phyloP scores from a whole-genome alignment of 2,113 vertebrate genomes.

The Tiliqua scincoides region DNA sequence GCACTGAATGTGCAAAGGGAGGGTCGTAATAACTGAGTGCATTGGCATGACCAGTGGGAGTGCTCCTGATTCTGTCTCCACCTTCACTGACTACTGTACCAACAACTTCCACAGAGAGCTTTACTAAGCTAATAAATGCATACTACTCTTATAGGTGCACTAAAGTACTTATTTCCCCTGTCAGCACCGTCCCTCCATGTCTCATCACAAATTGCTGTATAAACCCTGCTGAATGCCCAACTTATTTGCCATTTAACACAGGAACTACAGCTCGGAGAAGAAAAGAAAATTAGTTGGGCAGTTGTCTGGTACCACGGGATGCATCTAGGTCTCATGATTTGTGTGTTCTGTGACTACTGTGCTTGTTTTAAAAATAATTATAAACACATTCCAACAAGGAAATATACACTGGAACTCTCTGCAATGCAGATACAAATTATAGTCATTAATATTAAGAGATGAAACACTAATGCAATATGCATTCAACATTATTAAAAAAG shows the following conservation, averaged over 20 bases:
- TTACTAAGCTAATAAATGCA: no score
- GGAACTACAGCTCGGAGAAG: neutral
- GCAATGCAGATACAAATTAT: slow-evolving; percentile 11
- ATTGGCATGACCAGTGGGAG: no score
- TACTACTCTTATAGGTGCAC: no score
- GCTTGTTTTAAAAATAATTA: neutral
- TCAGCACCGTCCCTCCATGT: neutral
- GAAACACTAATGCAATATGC: slow-evolving; percentile 8
- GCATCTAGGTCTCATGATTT: neutral
- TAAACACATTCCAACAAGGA: neutral
- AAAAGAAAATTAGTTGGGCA: neutral
- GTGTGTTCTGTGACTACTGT: neutral
- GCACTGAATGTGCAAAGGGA: no score
- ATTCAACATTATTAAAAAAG: slow-evolving; percentile 16
- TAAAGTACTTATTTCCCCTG: neutral
- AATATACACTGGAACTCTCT: neutral
- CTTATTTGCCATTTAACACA: neutral
- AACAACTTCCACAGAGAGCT: no score
- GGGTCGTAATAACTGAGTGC: no score
- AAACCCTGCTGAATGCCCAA: neutral
- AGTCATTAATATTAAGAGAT: slow-evolving; percentile 15
- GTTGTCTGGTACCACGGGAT: neutral
- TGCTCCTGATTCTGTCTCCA: no score
- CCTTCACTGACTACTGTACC: no score
- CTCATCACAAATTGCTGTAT: neutral